These are phyloP conservation scores for Gryon sp. DNA, from an alignment of 1,140 invertebrate genomes.

Conservation along the genomic window DNA sequence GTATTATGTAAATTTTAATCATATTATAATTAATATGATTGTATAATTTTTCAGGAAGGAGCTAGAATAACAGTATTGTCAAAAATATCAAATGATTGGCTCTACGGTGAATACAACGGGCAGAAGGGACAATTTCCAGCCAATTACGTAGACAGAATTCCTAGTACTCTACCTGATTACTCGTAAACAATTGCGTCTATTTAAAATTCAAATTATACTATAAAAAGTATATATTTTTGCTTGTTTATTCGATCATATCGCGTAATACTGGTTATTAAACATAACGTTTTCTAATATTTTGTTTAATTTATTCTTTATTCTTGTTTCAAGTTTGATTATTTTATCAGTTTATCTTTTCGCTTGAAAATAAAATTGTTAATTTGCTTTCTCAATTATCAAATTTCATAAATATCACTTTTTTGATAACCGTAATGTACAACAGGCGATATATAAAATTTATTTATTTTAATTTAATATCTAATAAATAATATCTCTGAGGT, in stretches of 20 bases:
- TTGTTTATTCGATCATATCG: conserved; percentile 2
- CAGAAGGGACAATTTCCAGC: conserved; percentile 89
- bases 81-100: conserved; percentile 89
- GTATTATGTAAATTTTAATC: conserved; percentile 70
- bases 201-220: not conserved
- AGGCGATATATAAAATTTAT: too few relatives aligned
- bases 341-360: too few relatives aligned
- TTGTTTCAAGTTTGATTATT: conserved; percentile 20
- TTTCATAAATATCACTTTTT: too few relatives aligned
- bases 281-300: too few relatives aligned
- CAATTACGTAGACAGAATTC: conserved; percentile 86
- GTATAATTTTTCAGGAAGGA: conserved; percentile 83
- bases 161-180: conserved; percentile 69
- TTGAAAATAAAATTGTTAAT: too few relatives aligned
- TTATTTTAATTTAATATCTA: too few relatives aligned
- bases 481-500: too few relatives aligned
- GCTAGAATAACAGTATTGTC: conserved; percentile 86
- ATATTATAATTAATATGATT: too few relatives aligned
- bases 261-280: conserved; percentile 37
- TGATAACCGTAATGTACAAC: too few relatives aligned
- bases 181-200: conserved; percentile 42
- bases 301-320: conserved; percentile 9
- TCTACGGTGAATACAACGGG: conserved; percentile 86
- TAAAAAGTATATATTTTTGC: not conserved
- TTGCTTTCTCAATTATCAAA: too few relatives aligned